phyloP scores from a whole-genome alignment of 2,113 vertebrate species.

The Anoura caudifer region DNA sequence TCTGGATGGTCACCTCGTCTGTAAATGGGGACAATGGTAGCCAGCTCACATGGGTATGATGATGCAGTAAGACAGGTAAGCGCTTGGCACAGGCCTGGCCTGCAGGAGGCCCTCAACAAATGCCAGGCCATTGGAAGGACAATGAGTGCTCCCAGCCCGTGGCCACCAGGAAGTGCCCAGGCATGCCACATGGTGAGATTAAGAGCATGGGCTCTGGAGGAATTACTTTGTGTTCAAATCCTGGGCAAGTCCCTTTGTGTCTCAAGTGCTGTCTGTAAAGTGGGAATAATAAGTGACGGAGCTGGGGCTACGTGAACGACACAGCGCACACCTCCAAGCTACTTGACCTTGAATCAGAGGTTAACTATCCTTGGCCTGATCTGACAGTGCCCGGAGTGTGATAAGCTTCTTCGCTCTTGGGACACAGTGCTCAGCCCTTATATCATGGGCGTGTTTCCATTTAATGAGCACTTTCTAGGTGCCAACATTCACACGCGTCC shows the following conservation, averaged over 20 bases:
- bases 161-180: accelerated
- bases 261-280: not conserved
- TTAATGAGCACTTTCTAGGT: no score
- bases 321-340: accelerated
- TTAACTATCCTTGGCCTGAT: no score
- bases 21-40: not conserved
- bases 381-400: accelerated
- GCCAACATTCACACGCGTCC: accelerated
- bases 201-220: not conserved
- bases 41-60: accelerated
- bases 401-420: not conserved
- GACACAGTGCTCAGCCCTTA: no score
- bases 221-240: not conserved
- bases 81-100: not conserved
- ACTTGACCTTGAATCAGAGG: not conserved
- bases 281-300: no score
- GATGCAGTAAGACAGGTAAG: accelerated
- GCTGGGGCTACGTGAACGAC: not conserved
- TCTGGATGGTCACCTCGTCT: not conserved
- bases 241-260: not conserved
- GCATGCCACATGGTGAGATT: accelerated
- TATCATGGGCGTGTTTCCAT: not conserved
- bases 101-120: not conserved
- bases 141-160: accelerated
- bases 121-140: not conserved